Base-by-base conservation (phyloP, 2,888 invertebrate species). In the Drepanosiphum platanoidis region DNA sequence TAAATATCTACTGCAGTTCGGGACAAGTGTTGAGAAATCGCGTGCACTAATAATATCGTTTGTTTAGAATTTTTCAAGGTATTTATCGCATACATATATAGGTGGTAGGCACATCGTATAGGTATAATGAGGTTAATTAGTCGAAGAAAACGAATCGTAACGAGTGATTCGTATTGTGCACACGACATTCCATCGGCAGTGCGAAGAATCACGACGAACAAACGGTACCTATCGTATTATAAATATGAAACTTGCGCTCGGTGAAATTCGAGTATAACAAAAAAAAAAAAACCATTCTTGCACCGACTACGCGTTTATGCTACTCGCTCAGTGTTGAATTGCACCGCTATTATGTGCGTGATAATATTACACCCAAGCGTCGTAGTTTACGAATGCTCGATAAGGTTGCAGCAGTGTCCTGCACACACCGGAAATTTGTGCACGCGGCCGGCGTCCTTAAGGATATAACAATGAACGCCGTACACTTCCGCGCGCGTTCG, bases 381-480 rank as follows among this genome's bases (percentile, higher is more conserved):
- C 11, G 11, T 8, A 18, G 1, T 52, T 22, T 52, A 52, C 1
- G 11, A n/a, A 58, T n/a, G 58, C 58, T 58, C 22, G 58, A 58
- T 7, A 58, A 1, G n/a, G 3, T 11, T 42, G 42, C n/a, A 7
- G 8, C 58, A 58, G 58, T 58, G 58, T 58, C 58, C n/a, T n/a
- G 7, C 8, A 3, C 42, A 11, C 1, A 58, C 58, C 58, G 58
- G 58, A 58, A 58, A 58, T n/a, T 8, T 58, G 18, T 46, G 5
- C 5, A 18, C 46, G n/a, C n/a, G n/a, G n/a, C n/a, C 8, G n/a
- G 1, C 46, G 46, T 52, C 46, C 58, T 58, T 58, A 58, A 58
- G 58, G 58, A 58, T 58, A 58, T n/a, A n/a, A 58, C 58, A 58
- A 58, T 58, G 58, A 58, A 58, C n/a, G n/a, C n/a, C n/a, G n/a